A percentile compares a stretch with the other conserved stretches of the same genome.
Conservation (phyloP, 1,140 invertebrate species). For the Cryptotermes secundus region DNA sequence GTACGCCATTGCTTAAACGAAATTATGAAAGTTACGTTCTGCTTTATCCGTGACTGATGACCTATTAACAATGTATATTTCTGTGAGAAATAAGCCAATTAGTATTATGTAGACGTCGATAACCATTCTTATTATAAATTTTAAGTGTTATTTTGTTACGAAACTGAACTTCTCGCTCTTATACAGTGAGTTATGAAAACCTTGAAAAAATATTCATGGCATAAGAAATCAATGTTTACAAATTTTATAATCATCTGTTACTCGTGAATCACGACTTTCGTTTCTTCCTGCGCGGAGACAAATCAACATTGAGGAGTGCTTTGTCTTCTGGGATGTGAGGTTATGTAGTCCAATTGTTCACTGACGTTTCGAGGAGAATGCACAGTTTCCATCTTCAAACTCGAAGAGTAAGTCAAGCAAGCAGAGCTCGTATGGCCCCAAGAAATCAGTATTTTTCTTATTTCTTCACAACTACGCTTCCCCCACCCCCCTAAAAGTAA, state of each 20-base stretch:
- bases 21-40: background rate
- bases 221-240: background rate
- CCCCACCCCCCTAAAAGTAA: too few relatives aligned
- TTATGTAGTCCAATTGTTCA: too few relatives aligned
- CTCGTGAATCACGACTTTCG: background rate
- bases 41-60: background rate
- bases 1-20: background rate
- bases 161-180: background rate
- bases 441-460: too few relatives aligned
- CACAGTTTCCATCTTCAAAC: too few relatives aligned
- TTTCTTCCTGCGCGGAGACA: too few relatives aligned
- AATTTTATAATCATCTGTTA: background rate
- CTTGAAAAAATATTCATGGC: background rate
- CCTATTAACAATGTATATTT: background rate
- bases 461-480: too few relatives aligned
- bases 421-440: too few relatives aligned
- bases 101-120: background rate
- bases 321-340: too few relatives aligned
- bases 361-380: too few relatives aligned
- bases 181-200: background rate
- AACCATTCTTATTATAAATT: background rate
- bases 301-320: too few relatives aligned
- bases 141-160: background rate
- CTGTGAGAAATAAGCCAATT: background rate
- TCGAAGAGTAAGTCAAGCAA: too few relatives aligned